phyloP scores from a whole-genome alignment of 2,888 invertebrate genomes.

The Napeogenes sylphis region DNA sequence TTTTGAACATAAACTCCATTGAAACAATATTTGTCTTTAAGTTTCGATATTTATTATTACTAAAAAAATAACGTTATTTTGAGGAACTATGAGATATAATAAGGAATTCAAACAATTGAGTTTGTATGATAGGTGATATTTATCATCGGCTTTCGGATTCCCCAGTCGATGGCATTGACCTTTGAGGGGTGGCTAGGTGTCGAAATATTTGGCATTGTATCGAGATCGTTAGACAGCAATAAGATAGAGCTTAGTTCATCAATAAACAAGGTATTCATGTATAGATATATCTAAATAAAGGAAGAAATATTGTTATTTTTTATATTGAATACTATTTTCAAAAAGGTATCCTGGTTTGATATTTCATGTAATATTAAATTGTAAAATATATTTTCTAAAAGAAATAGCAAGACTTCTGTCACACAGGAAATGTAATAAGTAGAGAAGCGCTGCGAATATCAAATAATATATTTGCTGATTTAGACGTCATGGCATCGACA shows the following conservation, averaged over 20 bases:
- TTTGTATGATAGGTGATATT: neutral
- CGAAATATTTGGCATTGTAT: constrained; percentile 2
- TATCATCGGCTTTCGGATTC: neutral
- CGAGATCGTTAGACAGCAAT: neutral
- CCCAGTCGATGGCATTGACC: neutral
- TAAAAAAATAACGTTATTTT: too few species aligned
- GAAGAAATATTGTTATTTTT: too few species aligned
- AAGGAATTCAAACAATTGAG: too few species aligned
- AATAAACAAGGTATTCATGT: neutral
- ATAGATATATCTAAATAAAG: too few species aligned
- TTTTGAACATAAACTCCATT: constrained; percentile 9
- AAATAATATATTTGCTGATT: neutral
- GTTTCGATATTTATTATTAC: too few species aligned
- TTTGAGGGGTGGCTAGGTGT: neutral
- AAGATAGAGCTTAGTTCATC: neutral
- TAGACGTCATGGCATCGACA: neutral
- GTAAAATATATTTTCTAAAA: neutral
- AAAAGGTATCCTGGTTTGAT: too few species aligned
- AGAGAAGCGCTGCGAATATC: neutral
- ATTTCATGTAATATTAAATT: neutral
- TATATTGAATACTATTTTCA: too few species aligned
- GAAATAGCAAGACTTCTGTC: neutral
- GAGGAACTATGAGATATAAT: too few species aligned
- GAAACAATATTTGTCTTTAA: too few species aligned
- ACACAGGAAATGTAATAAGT: constrained; percentile 1